phyloP scores from a whole-genome alignment of 2,797 vertebrate genomes.

The Aythya fuligula region DNA sequence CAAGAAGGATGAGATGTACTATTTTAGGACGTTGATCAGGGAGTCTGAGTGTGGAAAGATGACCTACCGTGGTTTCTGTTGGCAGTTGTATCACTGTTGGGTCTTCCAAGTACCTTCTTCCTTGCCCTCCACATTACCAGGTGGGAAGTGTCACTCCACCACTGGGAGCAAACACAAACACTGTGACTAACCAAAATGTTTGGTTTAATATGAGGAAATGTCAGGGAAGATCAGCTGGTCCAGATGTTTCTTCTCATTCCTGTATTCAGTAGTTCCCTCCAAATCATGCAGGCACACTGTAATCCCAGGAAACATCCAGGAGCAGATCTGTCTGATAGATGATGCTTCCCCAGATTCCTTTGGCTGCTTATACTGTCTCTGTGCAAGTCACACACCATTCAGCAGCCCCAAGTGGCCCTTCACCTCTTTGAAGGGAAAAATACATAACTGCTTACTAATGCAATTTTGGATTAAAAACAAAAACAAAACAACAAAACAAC shows the following conservation, averaged over 20 bases:
- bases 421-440: neutral
- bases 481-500: neutral
- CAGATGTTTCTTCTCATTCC: neutral
- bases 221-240: neutral
- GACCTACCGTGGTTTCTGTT: neutral
- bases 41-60: neutral
- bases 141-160: neutral
- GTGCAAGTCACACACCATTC: neutral
- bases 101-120: neutral
- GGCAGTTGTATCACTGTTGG: neutral
- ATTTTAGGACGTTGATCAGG: neutral
- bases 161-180: neutral
- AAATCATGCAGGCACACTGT: neutral
- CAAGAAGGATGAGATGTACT: neutral
- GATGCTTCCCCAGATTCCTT: neutral
- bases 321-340: neutral
- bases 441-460: neutral
- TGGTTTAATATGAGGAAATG: neutral
- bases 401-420: fast-evolving
- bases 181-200: neutral
- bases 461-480: neutral
- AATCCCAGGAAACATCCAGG: neutral
- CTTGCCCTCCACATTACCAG: neutral
- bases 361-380: neutral
- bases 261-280: neutral